phyloP scores from a whole-genome alignment of 1,140 invertebrate genomes.

The Zaprionus davidi region DNA sequence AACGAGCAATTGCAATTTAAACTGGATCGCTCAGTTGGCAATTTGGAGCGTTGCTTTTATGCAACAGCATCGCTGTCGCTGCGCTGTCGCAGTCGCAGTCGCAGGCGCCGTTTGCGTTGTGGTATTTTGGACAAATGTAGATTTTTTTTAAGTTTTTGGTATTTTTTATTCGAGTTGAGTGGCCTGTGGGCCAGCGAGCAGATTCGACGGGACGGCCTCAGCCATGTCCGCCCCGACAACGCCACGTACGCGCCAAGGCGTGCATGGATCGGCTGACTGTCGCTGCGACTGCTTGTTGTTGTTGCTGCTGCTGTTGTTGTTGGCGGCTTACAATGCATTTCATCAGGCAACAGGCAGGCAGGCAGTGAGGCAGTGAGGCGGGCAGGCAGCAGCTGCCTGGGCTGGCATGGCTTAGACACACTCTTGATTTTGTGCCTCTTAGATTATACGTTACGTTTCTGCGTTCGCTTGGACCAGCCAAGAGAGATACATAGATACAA shows the following conservation, averaged over 20 bases:
- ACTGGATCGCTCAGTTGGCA: constrained; percentile 83
- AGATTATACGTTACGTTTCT: constrained; percentile 78
- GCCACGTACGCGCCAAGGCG: constrained; percentile 73
- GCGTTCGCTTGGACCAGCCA: constrained; percentile 67
- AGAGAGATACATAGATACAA: constrained; percentile 62
- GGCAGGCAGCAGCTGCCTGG: constrained; percentile 56
- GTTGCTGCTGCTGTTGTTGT: constrained; percentile 30
- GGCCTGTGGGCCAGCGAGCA: constrained; percentile 66
- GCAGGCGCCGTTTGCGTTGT: constrained; percentile 48
- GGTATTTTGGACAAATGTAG: constrained; percentile 82
- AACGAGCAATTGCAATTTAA: constrained; percentile 84
- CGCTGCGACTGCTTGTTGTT: constrained; percentile 25
- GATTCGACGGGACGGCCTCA: constrained; percentile 48
- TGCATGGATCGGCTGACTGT: constrained; percentile 41
- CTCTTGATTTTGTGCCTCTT: constrained; percentile 76
- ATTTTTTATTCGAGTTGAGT: constrained; percentile 59
- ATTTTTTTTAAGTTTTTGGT: constrained; percentile 52
- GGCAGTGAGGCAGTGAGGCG: constrained; percentile 13
- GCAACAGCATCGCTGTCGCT: constrained; percentile 57
- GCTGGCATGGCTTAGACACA: constrained; percentile 71
- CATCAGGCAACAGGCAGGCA: constrained; percentile 53
- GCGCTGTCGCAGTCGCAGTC: constrained; percentile 20
- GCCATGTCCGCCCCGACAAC: constrained; percentile 64
- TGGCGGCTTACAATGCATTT: constrained; percentile 75
- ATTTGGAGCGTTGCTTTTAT: constrained; percentile 83